Evolutionary conservation across 2,888 invertebrate genomes (phyloP).

Genomic region (Trichogramma dendrolimi): DNA sequence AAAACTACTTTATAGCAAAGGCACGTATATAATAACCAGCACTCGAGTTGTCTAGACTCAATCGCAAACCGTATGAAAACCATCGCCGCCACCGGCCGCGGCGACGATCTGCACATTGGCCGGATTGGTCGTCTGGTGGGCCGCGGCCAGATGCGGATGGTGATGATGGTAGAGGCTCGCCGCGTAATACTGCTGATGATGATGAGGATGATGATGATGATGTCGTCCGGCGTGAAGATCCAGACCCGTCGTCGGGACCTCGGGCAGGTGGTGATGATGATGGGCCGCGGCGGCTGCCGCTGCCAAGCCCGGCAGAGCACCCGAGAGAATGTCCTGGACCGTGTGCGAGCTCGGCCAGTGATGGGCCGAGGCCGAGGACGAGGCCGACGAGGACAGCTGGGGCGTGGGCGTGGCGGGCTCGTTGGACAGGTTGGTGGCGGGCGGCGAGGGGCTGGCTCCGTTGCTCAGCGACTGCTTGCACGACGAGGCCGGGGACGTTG

Average conservation of each 20-base stretch:
- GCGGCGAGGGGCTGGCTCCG: slow-evolving; percentile 26
- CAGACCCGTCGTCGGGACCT: slow-evolving; percentile 31
- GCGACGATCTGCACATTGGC: slow-evolving; percentile 35
- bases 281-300: slow-evolving; percentile 35
- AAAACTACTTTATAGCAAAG: no score
- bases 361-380: slow-evolving; percentile 29
- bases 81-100: slow-evolving; percentile 23
- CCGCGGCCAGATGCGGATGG: slow-evolving; percentile 36
- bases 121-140: slow-evolving; percentile 30
- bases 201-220: slow-evolving; percentile 39
- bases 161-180: slow-evolving; percentile 44
- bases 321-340: slow-evolving; percentile 48
- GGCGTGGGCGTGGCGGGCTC: slow-evolving; percentile 21
- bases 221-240: slow-evolving; percentile 27
- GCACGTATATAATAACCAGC: no score
- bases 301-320: slow-evolving; percentile 37
- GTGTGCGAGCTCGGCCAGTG: slow-evolving; percentile 50
- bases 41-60: background rate
- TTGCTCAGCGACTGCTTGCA: slow-evolving; percentile 16
- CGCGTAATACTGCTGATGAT: slow-evolving; percentile 50
- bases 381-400: slow-evolving; percentile 53
- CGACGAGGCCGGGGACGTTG: slow-evolving; percentile 23
- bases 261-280: slow-evolving; percentile 33
- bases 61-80: slow-evolving; percentile 23
- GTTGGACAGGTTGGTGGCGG: slow-evolving; percentile 40